A percentile compares a stretch with the other conserved stretches of the same genome.
These are phyloP conservation scores for Lytechinus variegatus DNA, from an alignment of 35 echinoderm and acorn worm species.

Conservation along the genomic window DNA sequence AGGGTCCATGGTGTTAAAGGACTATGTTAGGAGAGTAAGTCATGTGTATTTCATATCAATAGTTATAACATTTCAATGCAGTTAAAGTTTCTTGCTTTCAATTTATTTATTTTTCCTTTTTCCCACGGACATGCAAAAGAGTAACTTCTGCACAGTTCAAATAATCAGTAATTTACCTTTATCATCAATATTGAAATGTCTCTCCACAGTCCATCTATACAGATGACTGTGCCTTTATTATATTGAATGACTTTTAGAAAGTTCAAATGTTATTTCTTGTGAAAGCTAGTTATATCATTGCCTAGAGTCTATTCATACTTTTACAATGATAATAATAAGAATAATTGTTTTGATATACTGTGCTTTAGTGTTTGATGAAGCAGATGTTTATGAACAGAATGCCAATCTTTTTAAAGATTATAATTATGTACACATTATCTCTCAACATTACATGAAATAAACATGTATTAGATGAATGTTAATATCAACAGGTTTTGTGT, in stretches of 20 bases:
- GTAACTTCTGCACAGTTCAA: not conserved
- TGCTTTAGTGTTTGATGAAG: not conserved
- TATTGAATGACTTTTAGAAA: not conserved
- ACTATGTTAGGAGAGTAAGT: too few relatives aligned
- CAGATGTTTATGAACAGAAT: not conserved
- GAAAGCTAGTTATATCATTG: not conserved
- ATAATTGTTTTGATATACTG: not conserved
- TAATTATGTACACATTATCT: not conserved
- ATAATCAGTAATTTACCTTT: not conserved
- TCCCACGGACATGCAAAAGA: not conserved
- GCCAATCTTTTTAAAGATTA: not conserved
- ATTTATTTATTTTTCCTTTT: not conserved
- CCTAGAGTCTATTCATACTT: not conserved
- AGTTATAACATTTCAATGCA: not conserved
- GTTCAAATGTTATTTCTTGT: not conserved
- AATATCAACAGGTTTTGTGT: not conserved
- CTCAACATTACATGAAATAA: not conserved
- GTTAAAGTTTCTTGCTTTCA: not conserved
- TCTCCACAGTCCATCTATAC: not conserved
- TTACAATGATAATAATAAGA: not conserved
- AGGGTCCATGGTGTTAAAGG: too few relatives aligned
- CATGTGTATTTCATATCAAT: not conserved
- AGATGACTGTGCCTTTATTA: not conserved
- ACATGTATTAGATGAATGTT: constrained; percentile 1
- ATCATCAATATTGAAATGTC: not conserved